Percentiles rank a stretch among this genome's conserved stretches.
phyloP scores from a whole-genome alignment of 1,140 invertebrate genomes.

The Helicorthomorpha holstii region DNA sequence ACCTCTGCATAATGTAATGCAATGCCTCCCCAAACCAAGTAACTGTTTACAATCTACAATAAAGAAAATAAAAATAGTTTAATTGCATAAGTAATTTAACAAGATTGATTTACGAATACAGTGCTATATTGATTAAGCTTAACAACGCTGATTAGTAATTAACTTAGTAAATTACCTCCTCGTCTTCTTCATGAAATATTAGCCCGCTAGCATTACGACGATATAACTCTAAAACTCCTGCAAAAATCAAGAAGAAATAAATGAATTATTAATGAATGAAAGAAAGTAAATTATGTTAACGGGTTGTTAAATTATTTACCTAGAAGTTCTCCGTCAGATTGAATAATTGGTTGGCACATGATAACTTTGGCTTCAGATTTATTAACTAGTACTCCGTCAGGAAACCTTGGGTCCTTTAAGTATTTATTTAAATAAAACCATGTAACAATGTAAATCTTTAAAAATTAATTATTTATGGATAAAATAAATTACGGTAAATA shows the following conservation, averaged over 20 bases:
- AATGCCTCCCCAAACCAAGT: conserved; percentile 43
- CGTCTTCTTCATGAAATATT: conserved; percentile 42
- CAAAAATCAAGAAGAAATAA: too few relatives aligned
- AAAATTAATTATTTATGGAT: too few relatives aligned
- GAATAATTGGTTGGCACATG: conserved; percentile 35
- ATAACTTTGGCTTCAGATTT: conserved; percentile 24
- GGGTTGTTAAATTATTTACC: conserved; percentile 12
- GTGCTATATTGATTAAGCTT: background rate
- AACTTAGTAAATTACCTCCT: conserved; percentile 29
- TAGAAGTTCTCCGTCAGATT: conserved; percentile 34
- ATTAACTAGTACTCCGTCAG: conserved; percentile 24
- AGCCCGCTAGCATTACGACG: conserved; percentile 20
- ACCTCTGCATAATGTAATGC: conserved; percentile 39
- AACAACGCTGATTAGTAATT: background rate
- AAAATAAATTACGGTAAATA: too few relatives aligned
- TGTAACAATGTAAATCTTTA: too few relatives aligned
- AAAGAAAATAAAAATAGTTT: conserved; percentile 1
- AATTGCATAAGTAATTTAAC: too few relatives aligned
- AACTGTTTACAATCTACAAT: conserved; percentile 33
- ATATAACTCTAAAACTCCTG: conserved; percentile 34
- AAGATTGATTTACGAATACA: too few relatives aligned
- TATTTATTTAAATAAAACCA: too few relatives aligned
- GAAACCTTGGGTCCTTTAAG: conserved; percentile 28
- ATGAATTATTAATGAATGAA: too few relatives aligned
- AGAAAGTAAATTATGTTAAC: background rate